These are phyloP conservation scores for Crocidura indochinensis DNA, from an alignment of 2,797 vertebrate genomes.

Conservation along the genomic window DNA sequence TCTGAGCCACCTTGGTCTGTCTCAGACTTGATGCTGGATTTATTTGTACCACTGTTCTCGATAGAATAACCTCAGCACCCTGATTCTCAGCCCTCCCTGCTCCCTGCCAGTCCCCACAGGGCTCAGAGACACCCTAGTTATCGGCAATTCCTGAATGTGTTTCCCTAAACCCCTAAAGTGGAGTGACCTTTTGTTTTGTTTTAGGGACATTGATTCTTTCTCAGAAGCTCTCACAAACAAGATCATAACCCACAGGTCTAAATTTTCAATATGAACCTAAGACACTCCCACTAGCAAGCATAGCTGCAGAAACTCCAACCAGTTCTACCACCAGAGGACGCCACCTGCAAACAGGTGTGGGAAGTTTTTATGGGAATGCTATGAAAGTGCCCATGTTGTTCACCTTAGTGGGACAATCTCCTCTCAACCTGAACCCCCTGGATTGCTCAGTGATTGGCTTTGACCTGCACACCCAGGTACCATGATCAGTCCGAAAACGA, in stretches of 20 bases:
- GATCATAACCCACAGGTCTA: not conserved
- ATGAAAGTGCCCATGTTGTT: not conserved
- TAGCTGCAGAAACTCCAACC: too few species aligned
- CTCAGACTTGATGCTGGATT: not conserved
- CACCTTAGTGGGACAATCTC: not conserved
- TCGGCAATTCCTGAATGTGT: not conserved
- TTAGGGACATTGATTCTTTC: not conserved
- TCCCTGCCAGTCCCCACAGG: not conserved
- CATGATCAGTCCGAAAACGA: not conserved
- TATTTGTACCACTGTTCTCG: not conserved
- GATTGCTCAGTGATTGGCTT: not conserved
- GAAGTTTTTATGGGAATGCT: not conserved
- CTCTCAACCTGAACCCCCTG: not conserved
- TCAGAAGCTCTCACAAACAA: not conserved
- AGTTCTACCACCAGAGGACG: slow-evolving; percentile 51
- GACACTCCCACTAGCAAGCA: not conserved
- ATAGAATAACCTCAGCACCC: not conserved
- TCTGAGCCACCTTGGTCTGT: not conserved
- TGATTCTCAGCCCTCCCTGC: not conserved
- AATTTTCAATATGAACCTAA: not conserved
- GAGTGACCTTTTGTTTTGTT: not conserved
- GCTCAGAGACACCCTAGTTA: not conserved
- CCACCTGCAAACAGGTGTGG: not conserved
- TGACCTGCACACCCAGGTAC: not conserved
- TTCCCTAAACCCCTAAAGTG: not conserved